Percentiles rank a stretch among this genome's conserved stretches.
phyloP scores from a whole-genome alignment of 2,113 vertebrate genomes.

The Clarias batrachus region DNA sequence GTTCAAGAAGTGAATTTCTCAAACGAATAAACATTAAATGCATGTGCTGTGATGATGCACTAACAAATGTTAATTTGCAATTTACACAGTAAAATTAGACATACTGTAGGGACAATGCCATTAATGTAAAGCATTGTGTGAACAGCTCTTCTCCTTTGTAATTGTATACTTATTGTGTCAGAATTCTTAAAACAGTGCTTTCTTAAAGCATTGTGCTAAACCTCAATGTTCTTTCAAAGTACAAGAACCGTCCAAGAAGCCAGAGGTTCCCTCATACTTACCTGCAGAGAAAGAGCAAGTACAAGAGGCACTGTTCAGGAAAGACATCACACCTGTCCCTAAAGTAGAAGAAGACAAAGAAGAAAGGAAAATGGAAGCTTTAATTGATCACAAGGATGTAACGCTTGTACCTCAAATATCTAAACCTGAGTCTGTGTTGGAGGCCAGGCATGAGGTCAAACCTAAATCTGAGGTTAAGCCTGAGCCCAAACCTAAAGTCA shows the following conservation, averaged over 20 bases:
- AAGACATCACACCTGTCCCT: slow-evolving; percentile 45
- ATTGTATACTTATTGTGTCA: not conserved
- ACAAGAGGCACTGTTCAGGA: slow-evolving; percentile 54
- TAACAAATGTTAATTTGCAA: not conserved
- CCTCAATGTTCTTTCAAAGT: slow-evolving; percentile 72
- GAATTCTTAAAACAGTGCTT: slow-evolving; percentile 39
- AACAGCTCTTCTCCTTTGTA: not conserved
- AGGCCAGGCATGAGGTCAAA: not conserved
- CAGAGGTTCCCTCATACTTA: slow-evolving; percentile 64
- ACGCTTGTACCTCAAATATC: slow-evolving; percentile 10
- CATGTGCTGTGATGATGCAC: not conserved
- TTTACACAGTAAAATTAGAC: not conserved
- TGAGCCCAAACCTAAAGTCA: not conserved
- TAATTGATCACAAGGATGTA: not conserved
- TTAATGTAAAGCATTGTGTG: not conserved
- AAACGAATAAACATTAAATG: not conserved
- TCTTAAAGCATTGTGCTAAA: slow-evolving; percentile 46
- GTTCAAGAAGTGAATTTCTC: not conserved
- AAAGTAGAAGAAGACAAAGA: slow-evolving; percentile 41
- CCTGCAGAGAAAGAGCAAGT: slow-evolving; percentile 67
- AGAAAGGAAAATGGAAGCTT: not conserved
- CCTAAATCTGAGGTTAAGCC: not conserved
- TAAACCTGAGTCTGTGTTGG: not conserved
- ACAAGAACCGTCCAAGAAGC: slow-evolving; percentile 71
- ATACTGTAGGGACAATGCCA: not conserved